Percentiles rank a stretch among this genome's conserved stretches.
phyloP scores from a whole-genome alignment of 2,113 vertebrate species.

The Blennius ocellaris region DNA sequence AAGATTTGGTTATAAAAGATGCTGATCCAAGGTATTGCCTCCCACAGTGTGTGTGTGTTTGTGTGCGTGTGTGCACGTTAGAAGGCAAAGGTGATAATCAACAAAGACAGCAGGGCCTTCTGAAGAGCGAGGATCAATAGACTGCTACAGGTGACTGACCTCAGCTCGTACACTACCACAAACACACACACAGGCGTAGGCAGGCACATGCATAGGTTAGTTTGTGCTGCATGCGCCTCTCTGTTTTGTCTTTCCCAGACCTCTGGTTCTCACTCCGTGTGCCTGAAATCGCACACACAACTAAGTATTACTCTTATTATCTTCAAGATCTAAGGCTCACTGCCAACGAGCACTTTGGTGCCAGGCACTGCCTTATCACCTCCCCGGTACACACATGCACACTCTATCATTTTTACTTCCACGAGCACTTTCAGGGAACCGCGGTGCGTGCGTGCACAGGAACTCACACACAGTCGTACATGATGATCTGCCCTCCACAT shows the following conservation, averaged over 20 bases:
- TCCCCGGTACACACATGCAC: conserved; percentile 69
- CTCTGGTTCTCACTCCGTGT: conserved; percentile 35
- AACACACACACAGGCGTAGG: conserved; percentile 21
- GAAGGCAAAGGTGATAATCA: conserved; percentile 64
- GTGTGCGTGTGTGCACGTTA: conserved; percentile 22
- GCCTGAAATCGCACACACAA: background rate
- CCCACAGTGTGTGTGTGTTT: conserved; percentile 21
- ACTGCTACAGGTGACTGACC: conserved; percentile 75
- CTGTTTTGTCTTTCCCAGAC: conserved; percentile 50
- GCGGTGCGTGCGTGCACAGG: conserved; percentile 63
- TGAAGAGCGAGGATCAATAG: conserved; percentile 71
- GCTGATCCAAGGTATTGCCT: conserved; percentile 29
- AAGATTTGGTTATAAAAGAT: conserved; percentile 20
- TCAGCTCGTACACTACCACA: conserved; percentile 25
- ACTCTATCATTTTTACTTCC: conserved; percentile 52
- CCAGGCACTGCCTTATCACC: conserved; percentile 89
- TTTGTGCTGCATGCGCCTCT: conserved; percentile 40
- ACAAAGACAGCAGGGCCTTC: conserved; percentile 71
- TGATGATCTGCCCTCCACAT: conserved; percentile 89
- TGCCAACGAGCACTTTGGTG: conserved; percentile 84
- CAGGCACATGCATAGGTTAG: conserved; percentile 31
- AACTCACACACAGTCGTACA: conserved; percentile 63
- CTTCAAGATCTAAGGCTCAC: conserved; percentile 74
- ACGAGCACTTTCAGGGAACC: conserved; percentile 62
- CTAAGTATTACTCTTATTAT: conserved; percentile 56